These are phyloP conservation scores for Brachionus sp. DNA, from an alignment of 1,140 invertebrate genomes.

Conservation along the genomic window DNA sequence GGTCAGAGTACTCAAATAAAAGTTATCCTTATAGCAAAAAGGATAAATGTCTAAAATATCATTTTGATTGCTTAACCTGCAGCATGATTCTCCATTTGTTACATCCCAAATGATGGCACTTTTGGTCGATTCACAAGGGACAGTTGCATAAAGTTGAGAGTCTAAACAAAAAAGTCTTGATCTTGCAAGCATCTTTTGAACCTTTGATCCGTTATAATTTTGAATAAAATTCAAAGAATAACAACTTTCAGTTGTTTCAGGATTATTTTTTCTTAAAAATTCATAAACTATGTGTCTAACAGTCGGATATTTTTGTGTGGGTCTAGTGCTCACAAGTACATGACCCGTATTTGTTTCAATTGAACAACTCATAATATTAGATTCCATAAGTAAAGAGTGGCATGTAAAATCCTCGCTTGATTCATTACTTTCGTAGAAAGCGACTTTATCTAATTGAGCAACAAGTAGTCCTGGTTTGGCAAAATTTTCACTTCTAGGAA, in stretches of 20 bases:
- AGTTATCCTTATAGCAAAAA: conserved; percentile 61
- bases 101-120: conserved; percentile 66
- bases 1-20: conserved; percentile 66
- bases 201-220: conserved; percentile 65
- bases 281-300: conserved; percentile 63
- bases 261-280: conserved; percentile 47
- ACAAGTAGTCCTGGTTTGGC: conserved; percentile 66
- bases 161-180: conserved; percentile 63
- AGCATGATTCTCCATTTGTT: conserved; percentile 63
- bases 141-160: neutral
- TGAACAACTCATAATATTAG: conserved; percentile 65
- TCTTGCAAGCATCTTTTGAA: conserved; percentile 66
- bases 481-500: conserved; percentile 49
- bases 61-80: conserved; percentile 64
- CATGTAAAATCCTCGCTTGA: conserved; percentile 57
- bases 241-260: conserved; percentile 46
- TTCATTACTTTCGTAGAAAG: conserved; percentile 65
- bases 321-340: conserved; percentile 60
- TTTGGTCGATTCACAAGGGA: neutral
- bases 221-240: conserved; percentile 64
- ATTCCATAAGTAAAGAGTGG: conserved; percentile 66
- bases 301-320: conserved; percentile 57
- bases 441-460: conserved; percentile 71
- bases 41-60: conserved; percentile 67
- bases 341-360: conserved; percentile 68